These are phyloP conservation scores for Pseudomyrmex cubaensis DNA, from an alignment of 1,140 invertebrate species.

Conservation along the genomic window DNA sequence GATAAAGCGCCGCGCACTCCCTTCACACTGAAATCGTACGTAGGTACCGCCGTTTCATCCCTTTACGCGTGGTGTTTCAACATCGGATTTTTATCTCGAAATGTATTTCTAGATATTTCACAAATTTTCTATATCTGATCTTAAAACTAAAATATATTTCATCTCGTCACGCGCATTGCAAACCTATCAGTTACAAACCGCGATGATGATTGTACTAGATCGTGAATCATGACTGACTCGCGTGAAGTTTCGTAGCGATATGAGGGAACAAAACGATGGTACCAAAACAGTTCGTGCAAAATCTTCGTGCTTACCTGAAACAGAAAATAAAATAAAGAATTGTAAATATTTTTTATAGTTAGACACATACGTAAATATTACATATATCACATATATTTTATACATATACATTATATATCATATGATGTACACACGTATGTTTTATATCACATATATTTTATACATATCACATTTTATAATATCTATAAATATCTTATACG, in stretches of 20 bases:
- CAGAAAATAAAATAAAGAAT: constrained; percentile 48
- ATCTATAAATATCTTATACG: too few relatives aligned
- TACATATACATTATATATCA: too few relatives aligned
- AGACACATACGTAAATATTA: neutral
- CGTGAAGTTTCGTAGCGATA: neutral
- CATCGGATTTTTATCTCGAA: constrained; percentile 10
- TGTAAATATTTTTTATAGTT: constrained; percentile 7
- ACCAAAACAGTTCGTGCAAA: neutral
- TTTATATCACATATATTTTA: too few relatives aligned
- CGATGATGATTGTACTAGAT: neutral
- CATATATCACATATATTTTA: too few relatives aligned
- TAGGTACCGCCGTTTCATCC: neutral
- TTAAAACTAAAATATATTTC: neutral
- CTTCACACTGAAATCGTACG: constrained; percentile 38
- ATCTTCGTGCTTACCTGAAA: constrained; percentile 72
- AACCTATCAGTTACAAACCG: neutral
- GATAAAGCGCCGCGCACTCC: constrained; percentile 27
- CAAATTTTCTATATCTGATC: neutral
- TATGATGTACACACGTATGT: too few relatives aligned
- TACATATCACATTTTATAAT: too few relatives aligned
- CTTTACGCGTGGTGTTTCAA: neutral
- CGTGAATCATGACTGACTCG: constrained; percentile 13
- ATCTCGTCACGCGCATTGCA: neutral
- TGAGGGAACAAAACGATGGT: constrained; percentile 1
- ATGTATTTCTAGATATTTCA: neutral